Evolutionary conservation across 2,113 vertebrate species (phyloP).

Genomic region (Laticauda laticaudata): DNA sequence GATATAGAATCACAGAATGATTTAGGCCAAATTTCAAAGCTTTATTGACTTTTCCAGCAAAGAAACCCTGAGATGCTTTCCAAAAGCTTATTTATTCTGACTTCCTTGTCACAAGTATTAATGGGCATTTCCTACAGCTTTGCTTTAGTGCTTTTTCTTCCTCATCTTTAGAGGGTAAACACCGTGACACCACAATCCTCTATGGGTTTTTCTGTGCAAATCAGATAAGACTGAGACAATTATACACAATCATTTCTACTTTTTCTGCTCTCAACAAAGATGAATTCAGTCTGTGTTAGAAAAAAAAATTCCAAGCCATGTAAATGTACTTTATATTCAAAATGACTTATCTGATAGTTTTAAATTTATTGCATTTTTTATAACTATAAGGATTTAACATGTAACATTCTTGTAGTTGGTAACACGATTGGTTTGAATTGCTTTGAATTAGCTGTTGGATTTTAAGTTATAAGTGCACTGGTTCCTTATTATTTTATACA

Average conservation of each 20-base stretch:
- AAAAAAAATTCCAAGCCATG: neutral
- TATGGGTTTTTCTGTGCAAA: neutral
- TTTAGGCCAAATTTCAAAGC: neutral
- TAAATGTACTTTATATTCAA: neutral
- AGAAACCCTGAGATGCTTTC: neutral
- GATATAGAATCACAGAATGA: neutral
- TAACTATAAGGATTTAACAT: neutral
- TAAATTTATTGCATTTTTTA: neutral
- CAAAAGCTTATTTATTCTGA: neutral
- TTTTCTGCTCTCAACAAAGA: neutral
- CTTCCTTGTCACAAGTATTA: neutral
- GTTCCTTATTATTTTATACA: neutral
- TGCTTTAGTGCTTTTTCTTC: neutral
- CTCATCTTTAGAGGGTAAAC: neutral
- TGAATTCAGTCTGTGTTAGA: neutral
- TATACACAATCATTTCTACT: neutral
- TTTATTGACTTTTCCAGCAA: neutral
- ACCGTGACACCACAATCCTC: neutral
- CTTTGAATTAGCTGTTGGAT: too few species aligned
- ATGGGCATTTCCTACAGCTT: neutral
- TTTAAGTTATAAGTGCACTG: neutral
- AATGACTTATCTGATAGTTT: neutral
- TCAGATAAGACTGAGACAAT: neutral
- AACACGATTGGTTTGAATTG: neutral
- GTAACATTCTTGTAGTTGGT: neutral